phyloP scores from a whole-genome alignment of 1,140 invertebrate genomes.

The Drosophila sp. region DNA sequence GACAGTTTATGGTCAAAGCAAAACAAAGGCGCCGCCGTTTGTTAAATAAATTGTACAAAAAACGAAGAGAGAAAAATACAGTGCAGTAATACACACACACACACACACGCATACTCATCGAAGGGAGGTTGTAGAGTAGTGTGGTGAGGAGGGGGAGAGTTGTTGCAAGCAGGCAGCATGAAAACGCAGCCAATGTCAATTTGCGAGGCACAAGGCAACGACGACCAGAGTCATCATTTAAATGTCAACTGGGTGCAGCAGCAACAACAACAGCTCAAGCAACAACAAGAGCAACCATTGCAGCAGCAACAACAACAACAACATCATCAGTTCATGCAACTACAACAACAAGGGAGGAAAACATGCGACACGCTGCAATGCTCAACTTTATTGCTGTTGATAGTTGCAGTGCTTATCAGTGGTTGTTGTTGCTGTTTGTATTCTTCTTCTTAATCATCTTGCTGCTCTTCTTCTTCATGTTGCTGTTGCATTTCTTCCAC shows the following conservation, averaged over 20 bases:
- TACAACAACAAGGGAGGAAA: background rate
- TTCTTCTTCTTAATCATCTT: constrained; percentile 20
- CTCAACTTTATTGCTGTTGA: constrained; percentile 63
- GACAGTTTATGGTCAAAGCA: constrained; percentile 67
- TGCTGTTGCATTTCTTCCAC: constrained; percentile 43
- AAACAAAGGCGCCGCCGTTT: constrained; percentile 74
- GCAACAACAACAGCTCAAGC: constrained; percentile 24
- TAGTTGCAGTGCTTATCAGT: constrained; percentile 64
- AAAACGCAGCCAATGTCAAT: constrained; percentile 71
- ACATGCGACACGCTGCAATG: constrained; percentile 44
- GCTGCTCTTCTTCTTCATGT: constrained; percentile 8
- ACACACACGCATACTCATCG: background rate
- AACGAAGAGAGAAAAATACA: no score
- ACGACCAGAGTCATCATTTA: constrained; percentile 41
- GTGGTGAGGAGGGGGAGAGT: no score
- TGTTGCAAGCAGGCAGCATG: no score
- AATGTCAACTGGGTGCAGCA: constrained; percentile 74
- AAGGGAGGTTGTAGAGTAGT: background rate
- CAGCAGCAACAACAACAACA: background rate
- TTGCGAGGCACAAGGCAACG: constrained; percentile 60
- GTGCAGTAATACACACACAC: background rate
- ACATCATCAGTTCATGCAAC: background rate
- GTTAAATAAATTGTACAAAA: constrained; percentile 61
- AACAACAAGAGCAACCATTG: background rate
- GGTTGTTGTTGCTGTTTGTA: constrained; percentile 31